Evolutionary conservation across 2,797 vertebrate species (phyloP).

Genomic region (Amniataba percoides): DNA sequence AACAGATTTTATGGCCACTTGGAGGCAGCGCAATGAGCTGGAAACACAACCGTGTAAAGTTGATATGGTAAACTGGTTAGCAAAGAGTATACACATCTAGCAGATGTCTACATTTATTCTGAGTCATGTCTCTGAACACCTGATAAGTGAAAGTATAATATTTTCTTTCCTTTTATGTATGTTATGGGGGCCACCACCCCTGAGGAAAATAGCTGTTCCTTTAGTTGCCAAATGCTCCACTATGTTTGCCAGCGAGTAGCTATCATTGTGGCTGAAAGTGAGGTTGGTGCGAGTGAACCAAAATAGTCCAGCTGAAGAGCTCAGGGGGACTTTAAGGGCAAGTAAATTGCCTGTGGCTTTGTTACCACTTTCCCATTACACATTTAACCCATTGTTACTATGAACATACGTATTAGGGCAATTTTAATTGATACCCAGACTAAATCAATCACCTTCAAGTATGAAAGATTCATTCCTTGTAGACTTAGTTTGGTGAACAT

Average conservation of each 20-base stretch:
- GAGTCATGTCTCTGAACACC: neutral
- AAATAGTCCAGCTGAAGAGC: neutral
- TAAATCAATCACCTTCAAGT: too few relatives aligned
- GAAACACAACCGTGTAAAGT: neutral
- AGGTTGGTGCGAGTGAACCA: neutral
- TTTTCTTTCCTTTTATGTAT: neutral
- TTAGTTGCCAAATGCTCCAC: neutral
- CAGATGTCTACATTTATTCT: neutral
- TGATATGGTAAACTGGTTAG: neutral
- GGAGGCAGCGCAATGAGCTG: neutral
- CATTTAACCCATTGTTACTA: neutral
- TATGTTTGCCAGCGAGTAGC: neutral
- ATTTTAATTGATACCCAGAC: too few relatives aligned
- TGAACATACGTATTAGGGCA: too few relatives aligned
- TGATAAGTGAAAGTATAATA: neutral
- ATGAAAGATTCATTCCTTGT: too few relatives aligned
- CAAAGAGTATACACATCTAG: neutral
- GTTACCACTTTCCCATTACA: neutral
- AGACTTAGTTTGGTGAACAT: too few relatives aligned
- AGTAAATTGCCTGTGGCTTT: neutral
- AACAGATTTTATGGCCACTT: neutral
- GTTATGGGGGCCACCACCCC: neutral
- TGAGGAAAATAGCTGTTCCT: neutral
- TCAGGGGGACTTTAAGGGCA: neutral
- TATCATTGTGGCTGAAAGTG: neutral